Conservation (phyloP, 92 coral and sea anemone species). For the Blastomussa wellsi region DNA sequence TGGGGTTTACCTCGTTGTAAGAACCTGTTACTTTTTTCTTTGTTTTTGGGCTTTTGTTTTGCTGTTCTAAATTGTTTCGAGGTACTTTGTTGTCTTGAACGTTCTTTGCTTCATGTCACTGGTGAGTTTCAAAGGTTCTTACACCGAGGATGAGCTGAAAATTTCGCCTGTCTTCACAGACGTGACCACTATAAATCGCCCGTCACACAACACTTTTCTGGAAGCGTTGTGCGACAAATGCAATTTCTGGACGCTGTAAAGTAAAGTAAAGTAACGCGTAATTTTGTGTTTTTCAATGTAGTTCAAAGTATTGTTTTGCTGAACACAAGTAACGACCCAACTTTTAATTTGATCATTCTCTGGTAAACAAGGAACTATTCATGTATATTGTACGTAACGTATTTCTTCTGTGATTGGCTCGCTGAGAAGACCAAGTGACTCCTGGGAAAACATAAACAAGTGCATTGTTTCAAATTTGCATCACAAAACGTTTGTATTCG, state of each 20-base stretch:
- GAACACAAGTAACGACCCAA: not conserved
- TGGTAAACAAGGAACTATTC: not conserved
- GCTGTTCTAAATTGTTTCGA: too few relatives aligned
- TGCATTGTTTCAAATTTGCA: not conserved
- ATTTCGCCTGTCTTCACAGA: too few relatives aligned
- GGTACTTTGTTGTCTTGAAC: too few relatives aligned
- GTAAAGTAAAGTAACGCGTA: not conserved
- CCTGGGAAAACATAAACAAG: slow-evolving; percentile 1
- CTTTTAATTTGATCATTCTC: too few relatives aligned
- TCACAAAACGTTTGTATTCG: not conserved
- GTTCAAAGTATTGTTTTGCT: not conserved
- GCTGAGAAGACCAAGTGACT: not conserved
- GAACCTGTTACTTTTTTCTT: too few relatives aligned
- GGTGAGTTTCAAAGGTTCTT: too few relatives aligned
- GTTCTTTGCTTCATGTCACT: too few relatives aligned
- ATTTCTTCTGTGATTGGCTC: slow-evolving; percentile 9
- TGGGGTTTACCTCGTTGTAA: too few relatives aligned
- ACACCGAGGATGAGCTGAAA: too few relatives aligned
- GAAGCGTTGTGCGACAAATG: slow-evolving; percentile 3
- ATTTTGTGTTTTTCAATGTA: not conserved
- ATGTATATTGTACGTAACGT: not conserved
- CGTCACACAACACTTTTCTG: not conserved
- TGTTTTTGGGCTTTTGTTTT: too few relatives aligned
- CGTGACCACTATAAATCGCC: not conserved
- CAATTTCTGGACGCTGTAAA: not conserved